Evolutionary conservation across 2,888 invertebrate genomes (phyloP).

Genomic region (Lysandra bellargus): DNA sequence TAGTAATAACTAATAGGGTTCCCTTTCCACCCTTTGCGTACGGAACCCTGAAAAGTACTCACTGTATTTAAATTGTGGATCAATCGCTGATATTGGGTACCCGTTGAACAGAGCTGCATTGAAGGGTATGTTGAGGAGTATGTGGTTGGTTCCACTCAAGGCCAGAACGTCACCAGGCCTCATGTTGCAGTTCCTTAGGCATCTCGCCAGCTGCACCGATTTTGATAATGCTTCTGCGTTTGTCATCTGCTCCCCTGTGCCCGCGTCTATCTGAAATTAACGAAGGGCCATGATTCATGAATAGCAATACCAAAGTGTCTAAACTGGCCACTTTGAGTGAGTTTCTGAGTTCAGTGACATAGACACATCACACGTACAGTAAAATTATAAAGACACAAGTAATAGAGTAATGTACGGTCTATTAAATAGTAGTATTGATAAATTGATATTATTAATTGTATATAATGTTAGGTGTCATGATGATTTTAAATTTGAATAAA

Average conservation of each 20-base stretch:
- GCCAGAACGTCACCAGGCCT: conserved; percentile 61
- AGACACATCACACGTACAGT: too few species aligned
- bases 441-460: too few species aligned
- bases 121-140: conserved; percentile 61
- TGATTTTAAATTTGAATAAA: too few species aligned
- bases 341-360: too few species aligned
- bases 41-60: conserved; percentile 37
- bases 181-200: conserved; percentile 52
- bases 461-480: too few species aligned
- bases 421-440: too few species aligned
- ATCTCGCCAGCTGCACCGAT: conserved; percentile 53
- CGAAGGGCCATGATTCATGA: too few species aligned
- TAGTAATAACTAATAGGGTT: background rate
- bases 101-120: conserved; percentile 63
- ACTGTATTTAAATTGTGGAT: conserved; percentile 61
- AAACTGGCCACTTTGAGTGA: too few species aligned
- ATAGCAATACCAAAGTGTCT: too few species aligned
- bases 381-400: too few species aligned
- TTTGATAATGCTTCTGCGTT: conserved; percentile 55
- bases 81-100: conserved; percentile 58
- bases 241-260: conserved; percentile 59
- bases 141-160: conserved; percentile 60
- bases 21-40: too few species aligned
- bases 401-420: too few species aligned
- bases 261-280: conserved; percentile 60